Base-by-base conservation (phyloP, 2,888 invertebrate genomes). In the Didymodactylos carnosus region DNA sequence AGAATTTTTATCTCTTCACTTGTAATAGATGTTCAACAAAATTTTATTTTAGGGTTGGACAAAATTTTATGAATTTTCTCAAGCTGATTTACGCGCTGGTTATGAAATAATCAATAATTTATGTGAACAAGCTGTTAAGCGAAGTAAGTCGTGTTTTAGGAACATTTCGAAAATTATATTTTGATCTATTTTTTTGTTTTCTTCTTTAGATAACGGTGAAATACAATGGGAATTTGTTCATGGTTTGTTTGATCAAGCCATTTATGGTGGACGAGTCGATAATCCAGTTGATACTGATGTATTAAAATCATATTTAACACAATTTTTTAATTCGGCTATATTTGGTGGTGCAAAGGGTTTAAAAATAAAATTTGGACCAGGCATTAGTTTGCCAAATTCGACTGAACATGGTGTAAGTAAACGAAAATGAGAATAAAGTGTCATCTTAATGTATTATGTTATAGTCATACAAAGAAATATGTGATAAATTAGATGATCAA, bases 201-300 rank as follows among this genome's bases (percentile, higher is more conserved):
- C 25, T 29, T 11, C 41, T 73, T 16, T 75, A 79, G 81, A 77
- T 43, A 78, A 79, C 40, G 80, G 80, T 39, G 77, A 76, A 40
- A 76, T 83, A 8, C 87, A 88, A 77, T 91, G 91, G 91, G 86
- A 88, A 74, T 88, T 88, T 77, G 84, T 92, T 71, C 88, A 88
- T 78, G 91, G 91, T 5, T 83, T 93, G 29, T 87, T 88, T 79
- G 88, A 89, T 79, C 87, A 88, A 77, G 89, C 91, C 0, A 88
- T 92, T 71, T 93, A 92, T 80, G 92, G 92, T 0, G 92, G 92
- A 0, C 86, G 91, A 72, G 87, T 93, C 29, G 91, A 92, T 82
- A 90, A 91, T 79, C 82, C 84, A 6, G 88, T 89, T 79, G 93
- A 93, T 81, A 83, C 86, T 77, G 83, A 86, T 40, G 88, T 90